Base-by-base conservation (phyloP, 2,113 vertebrate genomes). In the Pycnonotus jocosus region DNA sequence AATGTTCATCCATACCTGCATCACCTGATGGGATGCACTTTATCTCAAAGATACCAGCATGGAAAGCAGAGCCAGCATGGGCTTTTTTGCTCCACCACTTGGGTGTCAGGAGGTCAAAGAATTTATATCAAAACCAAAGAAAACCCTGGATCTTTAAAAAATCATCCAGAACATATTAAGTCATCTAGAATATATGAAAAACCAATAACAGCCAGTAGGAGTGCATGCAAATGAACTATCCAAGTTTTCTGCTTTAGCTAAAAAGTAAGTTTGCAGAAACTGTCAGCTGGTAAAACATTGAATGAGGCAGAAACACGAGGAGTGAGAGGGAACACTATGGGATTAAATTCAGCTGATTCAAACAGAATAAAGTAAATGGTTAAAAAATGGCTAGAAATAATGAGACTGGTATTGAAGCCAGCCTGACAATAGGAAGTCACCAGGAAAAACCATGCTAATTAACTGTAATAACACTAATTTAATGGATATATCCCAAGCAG, bases 261-360 rank as follows among this genome's bases (percentile, higher is more conserved):
- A 81, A 31, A 81, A 73, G 5, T 15, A 81, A 66, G 19, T 51
- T 83, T 64, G 69, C n/a, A 35, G 35, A 44, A 82, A 31, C 16
- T 62, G 7, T 27, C 45, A 64, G 28, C 11, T 77, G 35, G 13
- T 30, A 7, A 85, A 78, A 65, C 22, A 42, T 17, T 30, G 53
- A 82, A 27, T n/a, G 53, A 64, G 11, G n/a, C 28, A 77, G 27
- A 47, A 54, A 15, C 28, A 81, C 73, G 9, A 22, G 12, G 21
- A 76, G 20, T 31, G 21, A 80, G 33, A 69, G 21, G 15, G 14
- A n/a, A 9, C 8, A 66, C 21, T 38, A 37, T 0, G 0, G 13
- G 13, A 70, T 86, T 66, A 78, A 80, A 70, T 50, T n/a, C 73
- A 48, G 1, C 3, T 54, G 53, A 12, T 69, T 61, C 48, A 90